Base-by-base conservation (phyloP, 1,140 invertebrate genomes). In the Ceratina calcarata region DNA sequence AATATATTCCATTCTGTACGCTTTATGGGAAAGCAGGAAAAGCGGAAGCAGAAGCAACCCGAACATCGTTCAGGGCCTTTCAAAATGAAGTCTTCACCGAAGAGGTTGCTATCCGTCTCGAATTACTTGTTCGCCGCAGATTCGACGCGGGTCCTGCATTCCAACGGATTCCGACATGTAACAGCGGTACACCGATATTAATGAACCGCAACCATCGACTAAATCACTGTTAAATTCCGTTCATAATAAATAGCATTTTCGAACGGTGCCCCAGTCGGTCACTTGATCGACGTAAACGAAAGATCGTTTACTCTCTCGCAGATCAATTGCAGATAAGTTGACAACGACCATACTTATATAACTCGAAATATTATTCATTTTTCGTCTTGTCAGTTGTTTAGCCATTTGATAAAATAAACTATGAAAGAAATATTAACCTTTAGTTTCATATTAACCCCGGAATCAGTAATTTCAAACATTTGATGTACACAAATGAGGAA, bases 71-170 rank as follows among this genome's bases (percentile, higher is more conserved):
- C 37, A 16, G 20, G n/a, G 69, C 83, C 64, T 69, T 69, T 60
- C 13, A 61, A 62, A 82, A 82, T 82, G 81, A 69, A 86, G 81
- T 83, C 73, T 66, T 86, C 81, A 49, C 70, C 20, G 51, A 53
- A 64, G 51, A 24, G 61, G 15, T 20, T 10, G 57, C 66, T 6
- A 55, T 76, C 45, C 27, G 57, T 18, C 62, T 57, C 70, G 72
- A 85, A 86, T 86, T 78, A 69, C 81, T 86, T 64, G 73, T 51
- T 45, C 65, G 69, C 81, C 84, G 53, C 85, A 86, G 80, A 86
- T 83, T 86, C 83, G 84, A 85, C 84, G 57, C 65, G 64, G 24
- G 37, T 53, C 57, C 51, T 58, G 57, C 84, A 83, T 86, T 86
- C 85, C 85, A 70, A 18, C 45, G 69, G 60, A 86, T 86, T 86